Base-by-base conservation (phyloP, 1,140 invertebrate species). In the Saccostrea glomerata region DNA sequence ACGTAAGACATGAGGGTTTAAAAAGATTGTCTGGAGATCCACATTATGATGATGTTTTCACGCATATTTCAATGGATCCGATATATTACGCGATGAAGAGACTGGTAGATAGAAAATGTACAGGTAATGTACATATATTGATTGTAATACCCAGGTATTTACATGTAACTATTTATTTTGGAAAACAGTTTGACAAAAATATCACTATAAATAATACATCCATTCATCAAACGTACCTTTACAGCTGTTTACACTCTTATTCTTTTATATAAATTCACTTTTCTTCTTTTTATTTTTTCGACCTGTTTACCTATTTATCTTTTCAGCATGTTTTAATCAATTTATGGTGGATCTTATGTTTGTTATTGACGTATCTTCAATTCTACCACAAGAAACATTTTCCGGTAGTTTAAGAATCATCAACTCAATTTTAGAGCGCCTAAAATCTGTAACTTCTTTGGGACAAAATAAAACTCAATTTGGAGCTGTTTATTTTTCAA, bases 1-100 rank as follows among this genome's bases (percentile, higher is more conserved):
- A 85, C 25, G 56, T 85, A 11, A 58, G 84, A 85, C 84, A 85
- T 40, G 84, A 58, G n/a, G 84, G 84, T 2, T 20, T 60, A n/a
- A 60, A 36, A 12, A 85, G 55, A 60, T 25, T 85, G n/a, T 85
- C 84, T 2, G 84, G 55, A 56, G 84, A 85, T 36, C 84, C 84
- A 25, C 23, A 60, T 15, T 60, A 54, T 36, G 23, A 47, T 13
- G 84, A 85, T 63, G 47, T 85, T 7, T 63, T 60, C 20, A 20
- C 55, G 9, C 84, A 54, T 23, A 25, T 36, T 25, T 56, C 47
- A 0, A 85, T 60, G 54, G 84, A 85, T 20, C 55, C 84, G 4
- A 2, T 60, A 15, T 30, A 85, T 56, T 20, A 85, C 15, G 58
- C 63, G 54, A 63, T 85, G 25, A 58, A 36, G 12, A 36, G 11